Evolutionary conservation across 1,140 invertebrate genomes (phyloP), one percentile per base, ranked within the genome.

Genomic region (Lasioglossum baleicum): DNA sequence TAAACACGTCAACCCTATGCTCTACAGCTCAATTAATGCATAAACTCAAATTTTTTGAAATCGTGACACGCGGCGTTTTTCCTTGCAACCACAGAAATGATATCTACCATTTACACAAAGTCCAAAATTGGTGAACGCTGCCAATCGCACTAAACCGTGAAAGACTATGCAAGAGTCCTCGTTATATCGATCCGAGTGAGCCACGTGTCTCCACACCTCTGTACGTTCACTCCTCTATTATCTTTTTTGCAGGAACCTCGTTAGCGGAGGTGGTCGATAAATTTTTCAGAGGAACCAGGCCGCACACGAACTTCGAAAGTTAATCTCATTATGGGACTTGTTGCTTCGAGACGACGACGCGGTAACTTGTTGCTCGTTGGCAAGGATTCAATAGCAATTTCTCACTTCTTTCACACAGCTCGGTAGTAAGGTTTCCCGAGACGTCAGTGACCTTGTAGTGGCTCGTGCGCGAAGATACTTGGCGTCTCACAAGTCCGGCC

Each of bases 321-420:
- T 40, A 13, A 75, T 74, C 35, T 65, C 17, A 48, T 48, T 61
- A 69, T 2, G 11, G n/a, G 22, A 75, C 74, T 76, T 76, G 66
- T 76, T 69, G 74, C 74, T 13, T n/a, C 20, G 7, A 42, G 3
- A 8, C 7, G 2, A 6, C 7, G 2, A 48, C 22, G 22, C 13
- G 48, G 17, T 60, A 60, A 69, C 74, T 69, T 69, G 74, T 76
- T 76, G 65, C 74, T 48, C 26, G 26, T 61, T 76, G 53, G 74
- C 74, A 76, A 69, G n/a, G 40, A 35, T 60, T 60, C 20, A 44
- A 48, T 13, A 35, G 17, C 15, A 11, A 75, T 58, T 58, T 75
- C n/a, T 67, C 35, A 66, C 40, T 66, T 64, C 63, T 42, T 66
- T 66, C 35, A 4, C 35, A 4, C 20, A 2, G 48, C 26, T n/a